Evolutionary conservation across 2,113 vertebrate genomes (phyloP).

Genomic region (Otus sunia): DNA sequence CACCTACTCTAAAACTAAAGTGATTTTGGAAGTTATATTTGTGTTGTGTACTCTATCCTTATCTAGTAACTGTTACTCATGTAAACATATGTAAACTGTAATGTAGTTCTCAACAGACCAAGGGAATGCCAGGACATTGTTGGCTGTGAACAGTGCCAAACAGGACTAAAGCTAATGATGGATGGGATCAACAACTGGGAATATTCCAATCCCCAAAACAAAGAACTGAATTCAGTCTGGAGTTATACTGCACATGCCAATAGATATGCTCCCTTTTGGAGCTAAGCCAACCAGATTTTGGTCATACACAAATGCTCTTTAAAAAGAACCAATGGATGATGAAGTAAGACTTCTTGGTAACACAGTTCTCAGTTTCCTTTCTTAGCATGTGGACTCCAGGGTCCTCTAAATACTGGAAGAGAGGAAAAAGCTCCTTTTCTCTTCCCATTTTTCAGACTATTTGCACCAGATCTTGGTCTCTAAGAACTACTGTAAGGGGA

Average conservation of each 20-base stretch:
- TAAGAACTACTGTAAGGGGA: not conserved
- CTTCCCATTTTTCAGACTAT: not conserved
- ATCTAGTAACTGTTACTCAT: accelerated
- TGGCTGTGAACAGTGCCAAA: not conserved
- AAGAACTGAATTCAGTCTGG: not conserved
- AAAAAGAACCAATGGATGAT: not conserved
- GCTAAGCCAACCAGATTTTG: not conserved
- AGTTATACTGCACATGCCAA: not conserved
- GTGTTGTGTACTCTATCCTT: not conserved
- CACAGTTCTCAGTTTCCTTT: not conserved
- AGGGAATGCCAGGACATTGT: not conserved
- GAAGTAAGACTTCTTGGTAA: not conserved
- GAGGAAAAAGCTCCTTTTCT: not conserved
- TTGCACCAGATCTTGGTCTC: not conserved
- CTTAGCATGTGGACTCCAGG: not conserved
- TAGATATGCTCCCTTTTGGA: not conserved
- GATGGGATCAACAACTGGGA: not conserved
- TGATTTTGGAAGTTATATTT: not conserved
- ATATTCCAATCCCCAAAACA: not conserved
- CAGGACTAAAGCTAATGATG: not conserved
- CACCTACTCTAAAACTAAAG: not conserved
- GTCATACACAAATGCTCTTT: not conserved
- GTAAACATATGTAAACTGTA: not conserved
- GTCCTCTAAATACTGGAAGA: not conserved
- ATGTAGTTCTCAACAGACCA: not conserved